Evolutionary conservation across 2,888 invertebrate genomes (phyloP), one percentile per base, ranked within the genome.

Genomic region (Cheilosia vulpina): DNA sequence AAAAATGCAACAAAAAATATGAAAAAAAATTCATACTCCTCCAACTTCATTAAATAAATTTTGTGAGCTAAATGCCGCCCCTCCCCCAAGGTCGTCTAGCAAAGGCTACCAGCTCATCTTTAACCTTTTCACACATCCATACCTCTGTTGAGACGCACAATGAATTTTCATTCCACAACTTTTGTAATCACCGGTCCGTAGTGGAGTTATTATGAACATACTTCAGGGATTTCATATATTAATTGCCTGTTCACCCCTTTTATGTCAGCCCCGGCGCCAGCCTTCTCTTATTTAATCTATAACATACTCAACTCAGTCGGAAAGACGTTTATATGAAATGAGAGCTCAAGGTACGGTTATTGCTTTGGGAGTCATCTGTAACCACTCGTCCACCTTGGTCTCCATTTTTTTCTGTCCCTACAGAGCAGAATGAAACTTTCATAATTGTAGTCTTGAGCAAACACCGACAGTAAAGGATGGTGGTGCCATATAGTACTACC

Each of bases 361-460:
- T 85, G 85, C 85, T 85, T 80, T 85, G 85, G 76, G 85, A 85
- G 80, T 80, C 85, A 85, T 85, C 80, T 76, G 85, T 80, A 71
- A 65, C 80, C 80, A 80, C 84, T 85, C 69, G 76, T 76, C 76
- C 75, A 85, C 80, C 80, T 85, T 80, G 80, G 76, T 80, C 76
- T 66, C 50, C 55, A 78, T 50, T 58, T 66, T 79, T 65, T 69
- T 63, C 45, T 17, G 11, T 11, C 69, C 43, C 11, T 52, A 65
- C 72, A 52, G 52, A 73, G 77, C 72, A 77, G 77, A 73, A 82
- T 77, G 81, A 87, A 87, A 87, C 81, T 87, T 87, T 87, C 87
- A 87, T 87, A 82, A 87, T 81, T 87, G 81, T 87, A 82, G 81
- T 87, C 81, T 81, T 87, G 62, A 87, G 87, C 77, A 87, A 87